Conservation (phyloP, 2,888 invertebrate genomes). For the Lasioglossum pauxillum region DNA sequence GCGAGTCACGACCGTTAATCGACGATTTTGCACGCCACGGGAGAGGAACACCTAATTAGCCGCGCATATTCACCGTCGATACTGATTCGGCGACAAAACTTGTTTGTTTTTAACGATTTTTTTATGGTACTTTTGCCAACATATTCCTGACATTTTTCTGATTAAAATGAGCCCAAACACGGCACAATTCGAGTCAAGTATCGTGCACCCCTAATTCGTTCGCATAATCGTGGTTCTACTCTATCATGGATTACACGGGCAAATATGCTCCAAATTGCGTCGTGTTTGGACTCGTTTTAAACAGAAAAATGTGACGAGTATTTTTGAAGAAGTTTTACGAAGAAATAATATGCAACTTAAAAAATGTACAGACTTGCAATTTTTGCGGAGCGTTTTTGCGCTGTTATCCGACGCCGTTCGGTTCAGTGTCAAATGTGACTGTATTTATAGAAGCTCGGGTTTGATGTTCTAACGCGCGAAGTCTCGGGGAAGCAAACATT, state of each 20-base stretch:
- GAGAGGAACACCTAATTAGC: conserved; percentile 37
- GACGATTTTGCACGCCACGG: conserved; percentile 21
- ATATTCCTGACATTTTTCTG: no score
- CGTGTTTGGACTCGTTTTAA: background rate
- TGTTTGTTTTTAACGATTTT: background rate
- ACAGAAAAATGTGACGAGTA: background rate
- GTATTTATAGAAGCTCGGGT: background rate
- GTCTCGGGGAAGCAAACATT: conserved; percentile 4
- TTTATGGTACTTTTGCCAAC: no score
- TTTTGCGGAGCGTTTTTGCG: background rate
- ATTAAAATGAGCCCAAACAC: no score
- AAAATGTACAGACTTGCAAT: no score
- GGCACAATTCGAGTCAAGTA: no score
- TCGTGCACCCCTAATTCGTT: background rate
- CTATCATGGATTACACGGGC: background rate
- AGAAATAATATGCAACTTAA: background rate
- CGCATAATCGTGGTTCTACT: background rate
- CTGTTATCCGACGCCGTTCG: background rate
- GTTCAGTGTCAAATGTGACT: background rate
- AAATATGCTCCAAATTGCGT: background rate
- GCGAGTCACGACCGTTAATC: conserved; percentile 30
- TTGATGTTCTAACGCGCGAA: background rate
- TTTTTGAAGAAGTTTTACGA: background rate
- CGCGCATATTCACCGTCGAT: background rate
- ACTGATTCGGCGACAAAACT: no score